These are phyloP conservation scores for Nasonia giraulti DNA, from an alignment of 1,140 invertebrate species.

Conservation along the genomic window DNA sequence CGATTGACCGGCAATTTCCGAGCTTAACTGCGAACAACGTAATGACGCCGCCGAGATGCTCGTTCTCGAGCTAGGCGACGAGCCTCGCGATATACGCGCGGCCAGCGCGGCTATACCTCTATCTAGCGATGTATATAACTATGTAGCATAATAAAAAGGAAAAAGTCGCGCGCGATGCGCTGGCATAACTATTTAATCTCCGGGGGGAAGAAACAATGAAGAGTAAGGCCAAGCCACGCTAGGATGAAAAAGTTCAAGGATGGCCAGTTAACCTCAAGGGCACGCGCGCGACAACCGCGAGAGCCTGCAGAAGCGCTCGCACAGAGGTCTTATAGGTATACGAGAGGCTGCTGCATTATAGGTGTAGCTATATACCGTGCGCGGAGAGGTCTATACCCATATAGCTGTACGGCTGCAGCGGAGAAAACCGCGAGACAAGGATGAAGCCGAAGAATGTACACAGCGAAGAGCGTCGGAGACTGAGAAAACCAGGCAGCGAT, in stretches of 20 bases:
- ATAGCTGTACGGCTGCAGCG: background rate
- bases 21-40: slow-evolving; percentile 25
- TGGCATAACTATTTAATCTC: slow-evolving; percentile 49
- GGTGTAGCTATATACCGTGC: background rate
- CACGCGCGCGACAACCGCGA: slow-evolving; percentile 28
- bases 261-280: slow-evolving; percentile 48
- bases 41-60: slow-evolving; percentile 24
- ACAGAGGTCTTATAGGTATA: too few relatives aligned
- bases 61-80: too few relatives aligned
- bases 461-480: slow-evolving; percentile 18
- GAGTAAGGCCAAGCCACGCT: background rate
- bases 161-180: background rate
- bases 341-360: background rate
- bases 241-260: slow-evolving; percentile 44
- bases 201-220: slow-evolving; percentile 34
- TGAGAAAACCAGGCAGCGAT: slow-evolving; percentile 45
- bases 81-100: background rate
- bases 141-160: too few relatives aligned
- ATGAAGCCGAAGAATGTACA: slow-evolving; percentile 43
- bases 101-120: too few relatives aligned
- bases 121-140: too few relatives aligned
- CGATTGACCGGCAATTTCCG: background rate
- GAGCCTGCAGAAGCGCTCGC: background rate
- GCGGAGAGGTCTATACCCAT: background rate
- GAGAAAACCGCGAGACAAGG: slow-evolving; percentile 39